Evolutionary conservation across 64 coral and sea anemone genomes (phyloP).

Genomic region (Pocillopora damicornis): DNA sequence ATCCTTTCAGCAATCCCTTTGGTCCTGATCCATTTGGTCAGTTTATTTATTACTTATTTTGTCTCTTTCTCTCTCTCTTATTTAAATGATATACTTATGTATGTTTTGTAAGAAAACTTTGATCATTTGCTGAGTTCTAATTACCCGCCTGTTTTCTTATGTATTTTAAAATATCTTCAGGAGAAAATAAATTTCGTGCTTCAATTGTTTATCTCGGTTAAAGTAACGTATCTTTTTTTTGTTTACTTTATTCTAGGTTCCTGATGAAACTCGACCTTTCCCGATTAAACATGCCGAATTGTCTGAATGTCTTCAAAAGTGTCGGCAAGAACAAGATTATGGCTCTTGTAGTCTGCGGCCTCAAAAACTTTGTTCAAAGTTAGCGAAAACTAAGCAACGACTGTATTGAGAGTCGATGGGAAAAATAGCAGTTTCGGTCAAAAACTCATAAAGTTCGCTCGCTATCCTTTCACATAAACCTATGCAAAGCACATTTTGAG

Average conservation of each 20-base stretch:
- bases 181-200: too few species aligned
- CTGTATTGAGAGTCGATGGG: background rate
- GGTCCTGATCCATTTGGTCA: conserved; percentile 57
- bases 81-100: background rate
- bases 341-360: background rate
- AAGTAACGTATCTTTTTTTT: background rate
- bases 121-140: too few species aligned
- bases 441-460: background rate
- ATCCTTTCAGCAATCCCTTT: conserved; percentile 89
- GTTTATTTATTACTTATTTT: background rate
- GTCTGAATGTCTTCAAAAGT: background rate
- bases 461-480: too few species aligned
- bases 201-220: too few species aligned
- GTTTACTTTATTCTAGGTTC: background rate
- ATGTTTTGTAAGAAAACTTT: too few species aligned
- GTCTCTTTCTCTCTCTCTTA: background rate
- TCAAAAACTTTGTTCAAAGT: background rate
- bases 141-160: too few species aligned
- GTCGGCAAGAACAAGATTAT: conserved; percentile 12
- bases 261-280: conserved; percentile 4
- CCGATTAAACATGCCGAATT: background rate
- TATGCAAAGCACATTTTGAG: too few species aligned
- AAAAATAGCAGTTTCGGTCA: background rate
- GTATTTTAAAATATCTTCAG: too few species aligned
- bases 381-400: background rate